Base-by-base conservation (phyloP, 2,888 invertebrate species). In the Marronus borbonicus region DNA sequence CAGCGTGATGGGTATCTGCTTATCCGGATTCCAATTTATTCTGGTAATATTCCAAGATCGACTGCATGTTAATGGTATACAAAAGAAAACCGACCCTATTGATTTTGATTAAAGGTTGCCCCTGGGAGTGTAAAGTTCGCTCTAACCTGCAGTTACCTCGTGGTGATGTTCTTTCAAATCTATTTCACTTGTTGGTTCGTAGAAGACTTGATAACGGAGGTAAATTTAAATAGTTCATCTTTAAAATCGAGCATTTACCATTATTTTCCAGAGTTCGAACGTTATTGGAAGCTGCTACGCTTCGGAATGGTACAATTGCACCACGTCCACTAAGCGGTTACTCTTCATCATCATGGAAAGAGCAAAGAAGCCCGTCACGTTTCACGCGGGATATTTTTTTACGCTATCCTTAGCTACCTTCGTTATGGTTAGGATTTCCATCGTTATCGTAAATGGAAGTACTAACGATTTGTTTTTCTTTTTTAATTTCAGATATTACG, bases 181-280 rank as follows among this genome's bases (percentile, higher is more conserved):
- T 68, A 68, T 28, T 68, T 68, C 68, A 68, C 39, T 74, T 84
- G 83, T 77, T 85, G 84, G 83, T 83, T 81, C 69, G 83, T 84
- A 28, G 84, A 85, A 60, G 82, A 82, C 76, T 79, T 85, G 39
- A 80, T 81, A 64, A 24, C 81, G 31, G 81, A 83, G 80, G 84
- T 84, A 80, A 12, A 24, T 62, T 14, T 31, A 55, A 0, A 10
- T n/a, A 5, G 5, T 14, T 5, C 1, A 1, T 52, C n/a, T 55
- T 55, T 7, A 20, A 31, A 3, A 55, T 20, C 17, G 8, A 4
- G 0, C 4, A 8, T 24, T 14, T n/a, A 36, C 8, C 36, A n/a
- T 8, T 36, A 14, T 60, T 50, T 76, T 69, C 28, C 85, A 82
- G 81, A 82, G 82, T 76, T 28, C 60, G 2, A 79, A 52, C 36